Evolutionary conservation across 1,140 invertebrate genomes (phyloP), one percentile per base, ranked within the genome.

Genomic region (Zaprionus nigranus): DNA sequence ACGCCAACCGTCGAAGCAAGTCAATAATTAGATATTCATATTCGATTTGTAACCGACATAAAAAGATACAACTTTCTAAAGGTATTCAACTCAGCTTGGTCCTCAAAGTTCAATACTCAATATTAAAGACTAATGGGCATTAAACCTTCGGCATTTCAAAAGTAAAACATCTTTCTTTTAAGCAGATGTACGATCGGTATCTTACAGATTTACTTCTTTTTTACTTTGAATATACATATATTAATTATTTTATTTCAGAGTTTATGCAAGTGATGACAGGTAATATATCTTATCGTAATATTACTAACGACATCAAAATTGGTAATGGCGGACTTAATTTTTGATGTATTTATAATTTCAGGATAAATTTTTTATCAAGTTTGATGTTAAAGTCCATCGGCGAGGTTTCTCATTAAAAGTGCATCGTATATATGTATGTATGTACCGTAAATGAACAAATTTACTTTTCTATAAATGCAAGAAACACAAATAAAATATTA

Each of bases 201-300:
- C 13, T 38, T 38, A 51, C 17, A 26, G 24, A 26, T 51, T 28
- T 51, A 15, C 28, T 62, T 46, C 12, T 28, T 20, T 20, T 20
- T 26, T 62, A 49, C 43, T 38, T 9, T 15, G 5, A 38, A 5
- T 38, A 13, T n/a, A 38, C 3, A 38, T 5, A 38, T 38, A 38
- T 15, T 38, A 38, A 5, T 9, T 49, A 20, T 58, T 59, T n/a
- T 53, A n/a, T 94, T 94, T 53, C 93, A 95, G 95, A 96, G 92
- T 96, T 96, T 90, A 94, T 96, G 93, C 95, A 95, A 92, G 95
- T 95, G 63, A 96, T 96, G 95, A 95, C 95, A 87, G 95, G 95
- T 92, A 90, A 46, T 9, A 46, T 46, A 17, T 7, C n/a, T 43
- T 0, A 7, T 17, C 3, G 0, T 46, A 9, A 17, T 46, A 17